A percentile compares a stretch with the other conserved stretches of the same genome.
phyloP scores from a whole-genome alignment of 2,113 vertebrate species.

The Podarcis raffonei region DNA sequence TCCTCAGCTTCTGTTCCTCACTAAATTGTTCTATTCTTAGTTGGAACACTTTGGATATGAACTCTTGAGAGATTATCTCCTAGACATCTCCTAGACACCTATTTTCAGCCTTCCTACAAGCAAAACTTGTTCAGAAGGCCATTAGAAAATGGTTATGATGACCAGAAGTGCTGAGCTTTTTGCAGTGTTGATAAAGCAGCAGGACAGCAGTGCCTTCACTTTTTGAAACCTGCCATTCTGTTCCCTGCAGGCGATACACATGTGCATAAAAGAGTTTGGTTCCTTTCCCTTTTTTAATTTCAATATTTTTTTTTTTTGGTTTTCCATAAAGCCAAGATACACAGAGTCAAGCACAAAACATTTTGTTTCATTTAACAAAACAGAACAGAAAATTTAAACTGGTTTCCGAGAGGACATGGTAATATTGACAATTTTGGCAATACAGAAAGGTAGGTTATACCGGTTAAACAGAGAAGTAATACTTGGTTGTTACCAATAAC shows the following conservation, averaged over 20 bases:
- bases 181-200: rapidly evolving
- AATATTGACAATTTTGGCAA: too few species aligned
- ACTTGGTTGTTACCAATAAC: too few species aligned
- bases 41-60: background rate
- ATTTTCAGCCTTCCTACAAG: background rate
- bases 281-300: background rate
- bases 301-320: too few species aligned
- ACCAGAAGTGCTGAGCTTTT: rapidly evolving
- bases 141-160: rapidly evolving
- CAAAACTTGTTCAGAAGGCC: background rate
- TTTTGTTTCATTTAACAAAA: too few species aligned
- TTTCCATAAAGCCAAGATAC: too few species aligned
- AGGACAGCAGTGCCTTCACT: background rate
- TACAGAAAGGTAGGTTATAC: too few species aligned
- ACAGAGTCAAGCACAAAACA: too few species aligned
- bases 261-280: background rate
- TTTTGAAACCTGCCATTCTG: background rate
- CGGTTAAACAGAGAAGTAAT: too few species aligned
- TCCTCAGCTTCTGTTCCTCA: background rate
- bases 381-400: too few species aligned
- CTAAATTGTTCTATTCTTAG: background rate
- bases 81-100: slow-evolving; percentile 2
- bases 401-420: too few species aligned
- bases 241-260: background rate
- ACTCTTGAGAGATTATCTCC: background rate